Conservation (phyloP, 1,140 invertebrate species). For the Tetranychus urticae region DNA sequence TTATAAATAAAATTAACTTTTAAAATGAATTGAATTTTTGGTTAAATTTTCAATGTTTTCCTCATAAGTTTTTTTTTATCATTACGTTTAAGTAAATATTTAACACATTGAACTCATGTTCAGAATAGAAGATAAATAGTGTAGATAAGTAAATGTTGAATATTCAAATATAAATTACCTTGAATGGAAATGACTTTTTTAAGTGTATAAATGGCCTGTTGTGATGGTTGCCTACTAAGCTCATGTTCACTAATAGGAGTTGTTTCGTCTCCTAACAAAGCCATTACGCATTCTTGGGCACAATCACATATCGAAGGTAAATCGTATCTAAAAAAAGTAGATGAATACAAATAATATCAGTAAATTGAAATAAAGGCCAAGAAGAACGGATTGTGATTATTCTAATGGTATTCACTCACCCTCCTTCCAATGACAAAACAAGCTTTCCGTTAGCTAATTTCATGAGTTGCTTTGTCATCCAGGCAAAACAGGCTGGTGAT, state of each 20-base stretch:
- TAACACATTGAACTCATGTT: no score
- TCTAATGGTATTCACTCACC: background rate
- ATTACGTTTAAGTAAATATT: no score
- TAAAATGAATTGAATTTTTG: no score
- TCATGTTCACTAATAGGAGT: slow-evolving; percentile 49
- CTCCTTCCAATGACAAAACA: slow-evolving; percentile 24
- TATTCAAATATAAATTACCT: slow-evolving; percentile 23
- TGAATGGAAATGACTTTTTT: slow-evolving; percentile 68
- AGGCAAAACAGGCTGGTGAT: slow-evolving; percentile 79
- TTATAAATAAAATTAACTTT: no score
- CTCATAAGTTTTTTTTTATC: no score
- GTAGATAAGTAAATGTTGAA: background rate
- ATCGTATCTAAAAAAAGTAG: slow-evolving; percentile 47
- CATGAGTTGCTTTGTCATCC: slow-evolving; percentile 84
- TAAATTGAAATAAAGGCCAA: background rate
- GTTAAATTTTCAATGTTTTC: no score
- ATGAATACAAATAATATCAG: background rate
- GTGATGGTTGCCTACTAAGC: slow-evolving; percentile 45
- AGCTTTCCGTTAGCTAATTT: slow-evolving; percentile 65
- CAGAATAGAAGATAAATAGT: no score
- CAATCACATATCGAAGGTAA: slow-evolving; percentile 84
- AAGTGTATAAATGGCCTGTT: slow-evolving; percentile 60
- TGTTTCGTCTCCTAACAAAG: slow-evolving; percentile 60
- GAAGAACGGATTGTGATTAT: background rate
- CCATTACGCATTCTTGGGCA: slow-evolving; percentile 80